phyloP scores from a whole-genome alignment of 2,888 invertebrate species.

The Rhodophaea formosa region DNA sequence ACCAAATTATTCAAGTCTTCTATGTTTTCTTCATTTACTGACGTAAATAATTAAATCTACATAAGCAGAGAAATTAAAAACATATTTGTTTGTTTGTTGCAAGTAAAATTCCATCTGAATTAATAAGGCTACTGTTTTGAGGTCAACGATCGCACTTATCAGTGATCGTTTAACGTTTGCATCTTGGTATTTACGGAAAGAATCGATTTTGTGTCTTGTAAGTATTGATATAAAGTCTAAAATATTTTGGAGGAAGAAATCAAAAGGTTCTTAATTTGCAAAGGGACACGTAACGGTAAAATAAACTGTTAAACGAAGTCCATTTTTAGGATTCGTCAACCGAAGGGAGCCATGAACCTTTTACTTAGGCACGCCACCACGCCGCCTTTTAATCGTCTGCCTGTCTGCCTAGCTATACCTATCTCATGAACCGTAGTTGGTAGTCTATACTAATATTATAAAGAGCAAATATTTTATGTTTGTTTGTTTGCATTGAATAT shows the following conservation, averaged over 20 bases:
- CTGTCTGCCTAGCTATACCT: too few relatives aligned
- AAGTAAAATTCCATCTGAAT: constrained; percentile 4
- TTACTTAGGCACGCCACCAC: too few relatives aligned
- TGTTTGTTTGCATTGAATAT: too few relatives aligned
- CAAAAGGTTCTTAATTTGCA: constrained; percentile 42
- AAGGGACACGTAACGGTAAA: constrained; percentile 71
- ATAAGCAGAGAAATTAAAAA: background rate
- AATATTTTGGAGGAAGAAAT: background rate
- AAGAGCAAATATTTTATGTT: too few relatives aligned
- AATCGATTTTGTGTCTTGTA: constrained; percentile 16
- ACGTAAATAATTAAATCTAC: too few relatives aligned
- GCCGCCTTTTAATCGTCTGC: too few relatives aligned
- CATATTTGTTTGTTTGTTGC: background rate
- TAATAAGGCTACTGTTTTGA: constrained; percentile 22
- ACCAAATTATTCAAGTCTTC: too few relatives aligned
- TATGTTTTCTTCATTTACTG: too few relatives aligned
- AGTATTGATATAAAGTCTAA: constrained; percentile 19
- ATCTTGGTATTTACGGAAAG: constrained; percentile 9
- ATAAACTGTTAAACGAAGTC: constrained; percentile 64
- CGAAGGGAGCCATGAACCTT: too few relatives aligned
- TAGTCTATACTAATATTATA: too few relatives aligned
- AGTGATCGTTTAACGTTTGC: constrained; percentile 33
- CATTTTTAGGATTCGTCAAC: constrained; percentile 5
- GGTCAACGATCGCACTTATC: constrained; percentile 38
- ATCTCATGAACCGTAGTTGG: too few relatives aligned